Evolutionary conservation across 2,797 vertebrate genomes (phyloP).

Genomic region (Enteromius treurensis): DNA sequence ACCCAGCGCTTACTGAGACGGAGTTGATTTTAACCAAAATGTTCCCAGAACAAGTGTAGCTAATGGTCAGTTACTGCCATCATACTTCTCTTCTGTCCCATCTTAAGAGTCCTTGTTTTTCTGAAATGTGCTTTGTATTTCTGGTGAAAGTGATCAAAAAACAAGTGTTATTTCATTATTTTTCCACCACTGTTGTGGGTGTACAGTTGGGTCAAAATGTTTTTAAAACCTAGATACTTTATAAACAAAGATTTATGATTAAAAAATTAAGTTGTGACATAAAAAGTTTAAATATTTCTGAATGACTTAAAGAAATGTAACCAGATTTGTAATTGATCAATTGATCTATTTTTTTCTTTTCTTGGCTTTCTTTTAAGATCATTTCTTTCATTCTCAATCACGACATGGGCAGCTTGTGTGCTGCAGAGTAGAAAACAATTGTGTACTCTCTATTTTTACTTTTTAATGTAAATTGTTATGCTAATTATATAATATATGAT

Average conservation of each 20-base stretch:
- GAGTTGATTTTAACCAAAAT: slow-evolving; percentile 34
- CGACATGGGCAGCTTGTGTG: neutral
- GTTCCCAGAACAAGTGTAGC: slow-evolving; percentile 2
- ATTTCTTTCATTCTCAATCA: neutral
- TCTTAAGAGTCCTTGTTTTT: neutral
- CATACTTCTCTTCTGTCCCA: neutral
- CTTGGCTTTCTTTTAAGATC: neutral
- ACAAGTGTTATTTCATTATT: neutral
- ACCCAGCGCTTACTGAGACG: neutral
- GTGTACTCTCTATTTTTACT: neutral
- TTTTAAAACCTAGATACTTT: neutral
- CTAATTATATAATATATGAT: neutral
- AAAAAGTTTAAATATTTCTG: neutral
- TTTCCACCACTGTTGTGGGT: neutral
- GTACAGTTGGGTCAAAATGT: neutral
- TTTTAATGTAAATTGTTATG: neutral
- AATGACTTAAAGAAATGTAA: neutral
- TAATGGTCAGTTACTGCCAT: slow-evolving; percentile 22
- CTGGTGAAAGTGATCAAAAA: neutral
- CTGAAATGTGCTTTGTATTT: neutral
- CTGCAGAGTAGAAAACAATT: neutral
- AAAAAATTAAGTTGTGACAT: neutral
- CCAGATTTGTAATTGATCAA: neutral
- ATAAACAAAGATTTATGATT: neutral
- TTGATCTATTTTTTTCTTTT: too few relatives aligned